Percentiles rank a stretch among this genome's conserved stretches.
Conservation (phyloP, 2,888 invertebrate species). For the Phyllotreta cruciferae region DNA sequence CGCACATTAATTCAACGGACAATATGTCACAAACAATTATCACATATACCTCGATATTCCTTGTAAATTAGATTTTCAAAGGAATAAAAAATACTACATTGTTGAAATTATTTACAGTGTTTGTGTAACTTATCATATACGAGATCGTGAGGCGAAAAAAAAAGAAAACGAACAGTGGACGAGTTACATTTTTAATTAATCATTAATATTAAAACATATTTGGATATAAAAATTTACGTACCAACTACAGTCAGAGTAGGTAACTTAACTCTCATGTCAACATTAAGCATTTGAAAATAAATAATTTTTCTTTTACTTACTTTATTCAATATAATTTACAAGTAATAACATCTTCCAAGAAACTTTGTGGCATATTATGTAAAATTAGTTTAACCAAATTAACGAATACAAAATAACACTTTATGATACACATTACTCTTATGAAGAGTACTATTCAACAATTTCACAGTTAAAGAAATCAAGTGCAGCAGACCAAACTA, state of each 20-base stretch:
- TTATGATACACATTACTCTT: constrained; percentile 49
- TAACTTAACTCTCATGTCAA: constrained; percentile 48
- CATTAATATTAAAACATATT: constrained; percentile 46
- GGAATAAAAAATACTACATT: too few relatives aligned
- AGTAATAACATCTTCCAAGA: constrained; percentile 42
- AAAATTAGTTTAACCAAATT: constrained; percentile 43
- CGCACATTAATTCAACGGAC: too few relatives aligned
- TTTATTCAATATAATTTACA: constrained; percentile 46
- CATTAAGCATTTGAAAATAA: constrained; percentile 50
- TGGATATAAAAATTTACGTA: constrained; percentile 50
- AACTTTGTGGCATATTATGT: constrained; percentile 38
- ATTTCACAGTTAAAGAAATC: constrained; percentile 42
- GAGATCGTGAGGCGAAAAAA: constrained; percentile 1
- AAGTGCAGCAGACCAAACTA: constrained; percentile 36
- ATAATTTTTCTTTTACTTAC: constrained; percentile 45
- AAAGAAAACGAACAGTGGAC: constrained; percentile 20
- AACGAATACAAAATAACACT: constrained; percentile 35
- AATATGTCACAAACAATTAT: too few relatives aligned
- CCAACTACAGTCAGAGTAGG: constrained; percentile 42
- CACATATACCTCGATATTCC: too few relatives aligned
- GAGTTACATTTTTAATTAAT: constrained; percentile 42
- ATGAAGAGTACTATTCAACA: constrained; percentile 50
- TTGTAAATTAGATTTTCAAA: too few relatives aligned
- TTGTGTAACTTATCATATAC: neutral
- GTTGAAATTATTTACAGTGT: too few relatives aligned